Base-by-base conservation (phyloP, 2,888 invertebrate genomes). In the Pasiphila rectangulata region DNA sequence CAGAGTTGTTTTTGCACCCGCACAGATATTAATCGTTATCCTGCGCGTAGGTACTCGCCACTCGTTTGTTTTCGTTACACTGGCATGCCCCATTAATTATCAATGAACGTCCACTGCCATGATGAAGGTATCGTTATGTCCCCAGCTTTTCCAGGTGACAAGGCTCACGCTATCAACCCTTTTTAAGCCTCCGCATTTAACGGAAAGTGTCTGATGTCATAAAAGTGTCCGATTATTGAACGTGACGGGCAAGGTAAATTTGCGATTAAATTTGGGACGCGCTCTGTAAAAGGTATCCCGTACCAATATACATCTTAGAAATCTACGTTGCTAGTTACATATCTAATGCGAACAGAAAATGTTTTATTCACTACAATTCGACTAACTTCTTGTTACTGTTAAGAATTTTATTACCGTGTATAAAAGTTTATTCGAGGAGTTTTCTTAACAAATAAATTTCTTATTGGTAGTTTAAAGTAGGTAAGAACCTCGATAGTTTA, bases 11-110 rank as follows among this genome's bases (percentile, higher is more conserved):
- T 87, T 88, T 87, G 83, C 83, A 76, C 72, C 73, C 77, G 78
- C 79, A 75, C 79, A 82, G 86, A 87, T 88, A 88, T 88, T 86
- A 88, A 88, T 88, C 86, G 87, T 82, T 79, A 85, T 83, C 83
- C 82, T 78, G 79, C 82, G 83, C 83, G 80, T 79, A 72, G 32
- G 10, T 32, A 32, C 32, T 79, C 79, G 72, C 72, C 70, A 78
- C 80, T 86, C 86, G 85, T 87, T 87, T 88, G 85, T 88, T 84
- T 85, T 87, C 87, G 86, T 88, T 86, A 85, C 75, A 72, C 68
- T 84, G 84, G 80, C 85, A 78, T 72, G 78, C 61, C 78, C 81
- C 87, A 86, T 87, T 87, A 87, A 88, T 87, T 88, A 88, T 85
- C 87, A 87, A 88, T 87, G 87, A 87, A 78, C 80, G 86, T 85